phyloP scores from a whole-genome alignment of 2,113 vertebrate genomes.

The Tyrannus savana region DNA sequence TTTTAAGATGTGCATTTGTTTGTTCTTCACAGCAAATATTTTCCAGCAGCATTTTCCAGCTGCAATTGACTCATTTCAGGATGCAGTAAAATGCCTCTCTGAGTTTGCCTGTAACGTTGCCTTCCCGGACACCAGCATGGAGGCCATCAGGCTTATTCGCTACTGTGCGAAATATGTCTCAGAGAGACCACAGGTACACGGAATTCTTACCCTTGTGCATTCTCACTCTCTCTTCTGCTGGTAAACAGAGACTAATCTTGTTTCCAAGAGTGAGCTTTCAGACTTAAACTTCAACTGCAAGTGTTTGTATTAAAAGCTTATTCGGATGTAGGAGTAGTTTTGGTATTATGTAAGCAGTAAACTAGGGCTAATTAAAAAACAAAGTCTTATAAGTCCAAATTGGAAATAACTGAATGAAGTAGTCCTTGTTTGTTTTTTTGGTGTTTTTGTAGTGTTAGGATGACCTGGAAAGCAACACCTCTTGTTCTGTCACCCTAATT shows the following conservation, averaged over 20 bases:
- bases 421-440: not conserved
- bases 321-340: not conserved
- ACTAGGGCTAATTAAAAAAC: not conserved
- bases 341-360: not conserved
- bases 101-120: constrained; percentile 97
- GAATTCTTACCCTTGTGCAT: not conserved
- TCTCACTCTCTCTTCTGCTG: not conserved
- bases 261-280: not conserved
- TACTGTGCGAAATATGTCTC: constrained; percentile 95
- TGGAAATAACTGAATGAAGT: not conserved
- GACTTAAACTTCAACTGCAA: not conserved
- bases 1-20: not conserved
- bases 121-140: constrained; percentile 97
- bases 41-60: constrained; percentile 94
- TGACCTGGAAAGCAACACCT: not conserved
- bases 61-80: constrained; percentile 97
- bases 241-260: not conserved
- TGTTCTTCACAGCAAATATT: constrained; percentile 82
- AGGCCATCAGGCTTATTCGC: constrained; percentile 94
- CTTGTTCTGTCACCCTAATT: not conserved
- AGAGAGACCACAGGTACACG: constrained; percentile 88
- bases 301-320: not conserved
- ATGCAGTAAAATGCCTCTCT: constrained; percentile 95
- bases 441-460: not conserved
- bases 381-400: not conserved